Evolutionary conservation across 2,797 vertebrate genomes (phyloP).

Genomic region (Aotus griseimembra): DNA sequence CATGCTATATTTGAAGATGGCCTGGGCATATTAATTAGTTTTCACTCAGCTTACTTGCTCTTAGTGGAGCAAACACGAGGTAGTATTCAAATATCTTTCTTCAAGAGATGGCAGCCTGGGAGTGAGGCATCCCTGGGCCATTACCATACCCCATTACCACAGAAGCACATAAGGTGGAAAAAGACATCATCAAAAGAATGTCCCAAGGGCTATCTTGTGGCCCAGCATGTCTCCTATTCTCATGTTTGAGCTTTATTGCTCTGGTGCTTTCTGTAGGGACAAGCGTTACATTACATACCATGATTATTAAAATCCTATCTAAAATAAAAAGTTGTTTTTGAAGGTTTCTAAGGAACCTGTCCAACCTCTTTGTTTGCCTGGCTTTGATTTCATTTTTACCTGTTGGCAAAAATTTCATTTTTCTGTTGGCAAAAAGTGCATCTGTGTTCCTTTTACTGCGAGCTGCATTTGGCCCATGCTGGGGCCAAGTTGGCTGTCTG

Average conservation of each 20-base stretch:
- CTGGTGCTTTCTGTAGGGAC: constrained; percentile 42
- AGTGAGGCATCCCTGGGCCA: constrained; percentile 5
- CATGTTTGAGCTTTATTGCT: background rate
- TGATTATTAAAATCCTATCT: constrained; percentile 66
- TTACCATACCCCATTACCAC: constrained; percentile 53
- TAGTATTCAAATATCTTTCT: constrained; percentile 55
- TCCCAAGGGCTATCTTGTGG: constrained; percentile 11
- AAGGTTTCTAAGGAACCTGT: constrained; percentile 65
- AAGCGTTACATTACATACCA: background rate
- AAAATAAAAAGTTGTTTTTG: constrained; percentile 46
- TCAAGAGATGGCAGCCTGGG: constrained; percentile 9
- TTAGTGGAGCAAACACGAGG: constrained; percentile 27
- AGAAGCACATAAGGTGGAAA: background rate
- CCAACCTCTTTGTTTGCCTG: constrained; percentile 19
- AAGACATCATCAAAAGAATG: constrained; percentile 1
- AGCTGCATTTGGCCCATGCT: background rate
- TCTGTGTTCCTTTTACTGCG: constrained; percentile 18
- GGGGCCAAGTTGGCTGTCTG: background rate
- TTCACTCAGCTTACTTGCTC: constrained; percentile 40
- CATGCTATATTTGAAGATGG: constrained; percentile 48
- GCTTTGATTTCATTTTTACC: constrained; percentile 58
- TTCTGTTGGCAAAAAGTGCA: constrained; percentile 31
- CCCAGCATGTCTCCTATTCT: constrained; percentile 22
- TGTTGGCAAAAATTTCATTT: constrained; percentile 29
- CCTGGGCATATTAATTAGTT: constrained; percentile 52